Base-by-base conservation (phyloP, 2,113 vertebrate species). In the Piaya cayana region DNA sequence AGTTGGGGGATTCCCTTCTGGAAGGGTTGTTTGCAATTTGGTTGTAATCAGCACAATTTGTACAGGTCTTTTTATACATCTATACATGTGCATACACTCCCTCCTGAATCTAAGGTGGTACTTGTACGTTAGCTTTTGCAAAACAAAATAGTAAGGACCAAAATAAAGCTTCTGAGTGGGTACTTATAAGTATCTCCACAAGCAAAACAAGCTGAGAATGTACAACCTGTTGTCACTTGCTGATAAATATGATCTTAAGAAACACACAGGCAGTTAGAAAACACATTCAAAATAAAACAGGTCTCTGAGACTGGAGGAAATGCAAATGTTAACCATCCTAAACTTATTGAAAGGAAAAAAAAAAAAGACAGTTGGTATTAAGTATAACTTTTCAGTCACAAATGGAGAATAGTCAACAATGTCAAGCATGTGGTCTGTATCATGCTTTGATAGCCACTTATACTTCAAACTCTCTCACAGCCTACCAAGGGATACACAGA, bases 361-460 rank as follows among this genome's bases (percentile, higher is more conserved):
- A n/a, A 53, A 68, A 58, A 10, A 79, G 22, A 16, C 7, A 4
- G 77, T 93, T 4, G 2, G 8, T 70, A 82, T 82, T 82, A 67
- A 30, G 20, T 63, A 43, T 45, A 67, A 4, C 18, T 77, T 82
- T 93, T 55, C 50, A n/a, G 59, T 74, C 67, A 52, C 59, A 91
- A 74, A 80, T 34, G 25, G 23, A 85, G 37, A 58, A 83, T 22
- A 83, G 37, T 71, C 67, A 75, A 83, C 94, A 92, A 86, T 47
- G 74, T 50, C 63, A 69, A 69, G 59, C 79, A 94, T 75, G 60
- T 91, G 79, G 37, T 90, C 75, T 74, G 19, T 70, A 77, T 86
- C 56, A 43, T 49, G 56, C 59, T 88, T 91, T 90, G 92, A 90
- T 85, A 91, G 96, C 79, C 90, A 95, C 49, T 82, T 70, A 58